Percentiles rank a stretch among this genome's conserved stretches.
Evolutionary conservation across 2,888 invertebrate genomes (phyloP).

Genomic region (Abscondita cerata): DNA sequence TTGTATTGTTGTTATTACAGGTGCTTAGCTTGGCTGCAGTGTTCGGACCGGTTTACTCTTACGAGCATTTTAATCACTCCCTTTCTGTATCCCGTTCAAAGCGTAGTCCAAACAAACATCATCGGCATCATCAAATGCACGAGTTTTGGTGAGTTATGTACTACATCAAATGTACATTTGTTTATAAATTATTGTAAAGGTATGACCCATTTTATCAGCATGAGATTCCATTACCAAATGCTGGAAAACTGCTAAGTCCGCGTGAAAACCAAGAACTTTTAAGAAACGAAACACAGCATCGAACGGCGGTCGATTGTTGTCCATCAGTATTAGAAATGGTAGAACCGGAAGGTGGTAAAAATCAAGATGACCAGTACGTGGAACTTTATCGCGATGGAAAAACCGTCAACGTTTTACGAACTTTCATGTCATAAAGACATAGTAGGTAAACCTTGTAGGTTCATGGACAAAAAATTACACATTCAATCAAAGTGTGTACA

Average conservation of each 20-base stretch:
- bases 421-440: constrained; percentile 77
- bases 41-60: constrained; percentile 54
- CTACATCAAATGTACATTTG: background rate
- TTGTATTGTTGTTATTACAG: constrained; percentile 54
- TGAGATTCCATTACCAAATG: constrained; percentile 45
- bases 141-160: constrained; percentile 22
- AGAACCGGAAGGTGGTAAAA: constrained; percentile 78
- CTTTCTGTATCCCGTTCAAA: constrained; percentile 45
- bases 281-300: constrained; percentile 53
- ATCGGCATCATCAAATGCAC: constrained; percentile 26
- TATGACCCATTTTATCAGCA: constrained; percentile 50
- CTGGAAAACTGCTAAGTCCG: constrained; percentile 62
- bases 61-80: constrained; percentile 53
- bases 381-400: constrained; percentile 76
- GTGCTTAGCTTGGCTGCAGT: constrained; percentile 68
- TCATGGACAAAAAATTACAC: constrained; percentile 70
- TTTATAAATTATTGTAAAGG: constrained; percentile 39
- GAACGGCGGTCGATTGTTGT: constrained; percentile 76
- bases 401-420: constrained; percentile 77
- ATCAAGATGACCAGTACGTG: constrained; percentile 74
- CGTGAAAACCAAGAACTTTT: constrained; percentile 71
- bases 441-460: constrained; percentile 75
- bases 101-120: constrained; percentile 42
- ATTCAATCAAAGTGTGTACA: constrained; percentile 79
- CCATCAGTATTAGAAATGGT: constrained; percentile 80